phyloP scores from a whole-genome alignment of 2,888 invertebrate species.

The Cheilosia impressa region DNA sequence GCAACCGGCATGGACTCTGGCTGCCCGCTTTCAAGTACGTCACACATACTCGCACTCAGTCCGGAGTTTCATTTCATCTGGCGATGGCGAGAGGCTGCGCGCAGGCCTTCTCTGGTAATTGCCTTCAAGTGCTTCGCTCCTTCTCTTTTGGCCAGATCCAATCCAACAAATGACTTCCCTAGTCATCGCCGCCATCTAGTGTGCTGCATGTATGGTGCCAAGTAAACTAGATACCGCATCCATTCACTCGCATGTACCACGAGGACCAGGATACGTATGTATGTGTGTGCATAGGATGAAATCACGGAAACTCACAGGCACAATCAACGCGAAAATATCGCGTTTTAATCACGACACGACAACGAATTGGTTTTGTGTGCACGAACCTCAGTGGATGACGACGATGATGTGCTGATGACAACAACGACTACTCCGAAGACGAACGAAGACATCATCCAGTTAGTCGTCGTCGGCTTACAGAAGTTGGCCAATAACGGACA shows the following conservation, averaged over 20 bases:
- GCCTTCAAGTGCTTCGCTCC: conserved; percentile 21
- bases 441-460: conserved; percentile 74
- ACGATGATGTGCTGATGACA: conserved; percentile 51
- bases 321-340: conserved; percentile 74
- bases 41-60: conserved; percentile 26
- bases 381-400: conserved; percentile 45
- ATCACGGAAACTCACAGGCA: conserved; percentile 72
- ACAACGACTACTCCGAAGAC: conserved; percentile 48
- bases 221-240: conserved; percentile 58
- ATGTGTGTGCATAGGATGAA: conserved; percentile 36
- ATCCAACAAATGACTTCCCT: conserved; percentile 57
- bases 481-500: conserved; percentile 68
- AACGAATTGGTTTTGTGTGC: conserved; percentile 63
- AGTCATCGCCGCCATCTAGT: conserved; percentile 48
- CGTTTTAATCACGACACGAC: conserved; percentile 75
- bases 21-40: conserved; percentile 19
- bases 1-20: conserved; percentile 4
- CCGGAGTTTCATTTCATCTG: conserved; percentile 7
- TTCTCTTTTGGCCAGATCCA: conserved; percentile 16
- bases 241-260: conserved; percentile 55
- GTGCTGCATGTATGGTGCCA: conserved; percentile 8
- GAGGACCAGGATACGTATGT: conserved; percentile 43
- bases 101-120: conserved; percentile 29
- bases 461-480: conserved; percentile 49
- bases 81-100: background rate